A percentile compares a stretch with the other conserved stretches of the same genome.
Evolutionary conservation across 2,113 vertebrate species (phyloP).

Genomic region (Reinhardtius hippoglossoides): DNA sequence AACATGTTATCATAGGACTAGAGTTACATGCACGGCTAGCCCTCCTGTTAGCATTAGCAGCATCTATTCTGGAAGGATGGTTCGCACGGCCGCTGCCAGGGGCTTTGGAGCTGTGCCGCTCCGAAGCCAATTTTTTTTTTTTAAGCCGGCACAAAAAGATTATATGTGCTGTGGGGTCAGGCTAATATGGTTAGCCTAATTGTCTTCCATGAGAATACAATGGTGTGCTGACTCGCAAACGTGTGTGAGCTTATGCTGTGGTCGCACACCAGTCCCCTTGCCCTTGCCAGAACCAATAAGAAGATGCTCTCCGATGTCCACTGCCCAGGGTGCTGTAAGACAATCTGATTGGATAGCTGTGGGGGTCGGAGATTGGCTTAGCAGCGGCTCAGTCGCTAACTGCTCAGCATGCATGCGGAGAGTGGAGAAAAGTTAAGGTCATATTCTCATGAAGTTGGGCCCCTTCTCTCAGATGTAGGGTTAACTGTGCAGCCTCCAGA

Average conservation of each 20-base stretch:
- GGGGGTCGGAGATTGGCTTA: constrained; percentile 73
- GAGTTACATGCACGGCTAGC: constrained; percentile 68
- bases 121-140: not conserved
- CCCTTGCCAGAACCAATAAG: constrained; percentile 70
- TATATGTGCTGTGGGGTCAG: not conserved
- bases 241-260: constrained; percentile 55
- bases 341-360: constrained; percentile 76
- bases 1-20: constrained; percentile 76
- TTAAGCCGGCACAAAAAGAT: not conserved
- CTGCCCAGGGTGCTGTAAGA: constrained; percentile 73
- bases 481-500: not conserved
- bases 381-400: constrained; percentile 55
- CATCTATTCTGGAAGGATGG: constrained; percentile 54
- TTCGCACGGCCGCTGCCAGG: not conserved
- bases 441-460: constrained; percentile 49
- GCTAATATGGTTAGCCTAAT: constrained; percentile 7
- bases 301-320: constrained; percentile 68
- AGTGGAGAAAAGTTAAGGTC: constrained; percentile 64
- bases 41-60: constrained; percentile 62
- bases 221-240: constrained; percentile 29
- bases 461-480: constrained; percentile 40
- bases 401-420: constrained; percentile 39
- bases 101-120: not conserved
- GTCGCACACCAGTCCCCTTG: constrained; percentile 50
- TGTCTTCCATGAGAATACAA: constrained; percentile 18